Base-by-base conservation (phyloP, 2,888 invertebrate genomes). In the Elysia crispata region DNA sequence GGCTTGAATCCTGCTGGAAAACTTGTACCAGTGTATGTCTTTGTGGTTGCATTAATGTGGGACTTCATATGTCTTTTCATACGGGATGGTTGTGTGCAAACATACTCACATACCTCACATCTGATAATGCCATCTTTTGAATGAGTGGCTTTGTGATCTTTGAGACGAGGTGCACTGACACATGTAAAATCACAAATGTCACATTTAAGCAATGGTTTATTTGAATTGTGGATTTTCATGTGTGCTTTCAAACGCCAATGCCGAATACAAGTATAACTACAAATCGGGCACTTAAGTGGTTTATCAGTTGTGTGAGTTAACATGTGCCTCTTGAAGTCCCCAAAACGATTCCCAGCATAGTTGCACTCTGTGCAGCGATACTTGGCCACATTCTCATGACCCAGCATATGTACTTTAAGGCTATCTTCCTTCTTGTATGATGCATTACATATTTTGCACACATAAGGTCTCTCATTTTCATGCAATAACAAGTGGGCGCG, bases 331-430 rank as follows among this genome's bases (percentile, higher is more conserved):
- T 76, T 80, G 30, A 76, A 80, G 31, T 80, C 80, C 31, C 76
- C 80, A 64, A 30, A 80, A 15, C 80, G 54, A 30, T 80, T 80
- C 5, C 80, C 80, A 41, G 80, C 75, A 72, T 80, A 80, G 23
- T 57, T 75, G 31, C 80, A 80, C 13, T 72, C 62, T 13, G 67
- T 28, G 69, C 80, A 80, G 15, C 69, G 76, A 66, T 72, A 80
- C 25, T 72, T 80, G 18, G 67, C 72, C 1, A 80, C 76, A 54
- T 80, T 80, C 5, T 67, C 67, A 54, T 80, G 80, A 13, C 70
- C 70, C 20, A 80, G 57, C 80, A 80, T 80, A 33, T 80, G 80
- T n/a, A 80, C 80, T 49, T 80, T 80, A 20, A 76, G 66, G n/a
- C 80, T 76, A 20, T 75, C 80, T 33, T 75, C 76, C n/a, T 80